Evolutionary conservation across 1,140 invertebrate species (phyloP).

Genomic region (Brachionus calyciflorus): DNA sequence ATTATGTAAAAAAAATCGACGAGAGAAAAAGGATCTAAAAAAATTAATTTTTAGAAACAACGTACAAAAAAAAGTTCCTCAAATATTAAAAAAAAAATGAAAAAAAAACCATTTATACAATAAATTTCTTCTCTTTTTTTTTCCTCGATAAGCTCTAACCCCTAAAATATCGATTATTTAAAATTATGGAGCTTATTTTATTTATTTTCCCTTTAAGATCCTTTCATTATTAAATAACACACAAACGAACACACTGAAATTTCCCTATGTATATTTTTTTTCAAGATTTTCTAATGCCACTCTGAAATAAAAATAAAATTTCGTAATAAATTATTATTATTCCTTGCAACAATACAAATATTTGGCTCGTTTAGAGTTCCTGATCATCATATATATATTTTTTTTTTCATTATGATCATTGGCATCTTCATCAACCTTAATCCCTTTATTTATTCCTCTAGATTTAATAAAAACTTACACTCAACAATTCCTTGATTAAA

Average conservation of each 20-base stretch:
- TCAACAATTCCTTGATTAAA: too few relatives aligned
- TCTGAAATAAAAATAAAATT: not conserved
- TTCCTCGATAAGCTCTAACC: slow-evolving; percentile 20
- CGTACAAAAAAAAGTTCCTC: slow-evolving; percentile 20
- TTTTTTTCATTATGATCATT: too few relatives aligned
- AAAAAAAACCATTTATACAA: slow-evolving; percentile 38
- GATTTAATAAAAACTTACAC: too few relatives aligned
- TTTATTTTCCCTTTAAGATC: slow-evolving; percentile 39
- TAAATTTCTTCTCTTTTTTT: not conserved
- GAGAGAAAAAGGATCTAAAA: not conserved
- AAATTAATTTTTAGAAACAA: not conserved
- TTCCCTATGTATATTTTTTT: too few relatives aligned
- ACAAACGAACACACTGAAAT: not conserved
- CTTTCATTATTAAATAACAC: slow-evolving; percentile 40
- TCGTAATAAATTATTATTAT: slow-evolving; percentile 44
- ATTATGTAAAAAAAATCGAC: slow-evolving; percentile 1
- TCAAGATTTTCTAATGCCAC: slow-evolving; percentile 39
- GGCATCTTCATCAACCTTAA: too few relatives aligned
- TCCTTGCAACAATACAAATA: slow-evolving; percentile 17
- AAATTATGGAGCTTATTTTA: slow-evolving; percentile 37
- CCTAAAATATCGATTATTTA: slow-evolving; percentile 40
- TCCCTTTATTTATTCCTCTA: too few relatives aligned
- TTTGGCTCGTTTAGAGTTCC: not conserved
- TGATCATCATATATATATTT: too few relatives aligned
- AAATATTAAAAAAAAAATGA: not conserved